These are phyloP conservation scores for Sander lucioperca DNA, from an alignment of 2,113 vertebrate species.

Conservation along the genomic window DNA sequence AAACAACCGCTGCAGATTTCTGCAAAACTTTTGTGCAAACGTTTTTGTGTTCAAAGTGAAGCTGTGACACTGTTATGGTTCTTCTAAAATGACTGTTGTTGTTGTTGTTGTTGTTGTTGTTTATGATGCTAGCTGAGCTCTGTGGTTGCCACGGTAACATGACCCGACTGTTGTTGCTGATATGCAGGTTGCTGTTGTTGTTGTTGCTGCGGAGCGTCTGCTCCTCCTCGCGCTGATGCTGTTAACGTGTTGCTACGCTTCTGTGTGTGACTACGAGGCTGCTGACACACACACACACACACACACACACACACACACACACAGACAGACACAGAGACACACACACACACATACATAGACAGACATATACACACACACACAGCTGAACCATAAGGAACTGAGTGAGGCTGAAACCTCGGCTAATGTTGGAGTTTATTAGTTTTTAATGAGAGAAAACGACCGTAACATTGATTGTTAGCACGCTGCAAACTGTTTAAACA, in stretches of 20 bases:
- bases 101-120: conserved; percentile 1
- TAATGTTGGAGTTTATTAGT: too few species aligned
- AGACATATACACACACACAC: neutral
- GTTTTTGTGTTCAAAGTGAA: conserved; percentile 17
- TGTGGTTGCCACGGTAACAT: conserved; percentile 63
- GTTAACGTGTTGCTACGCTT: conserved; percentile 59
- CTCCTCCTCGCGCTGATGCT: conserved; percentile 47
- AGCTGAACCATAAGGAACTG: conserved; percentile 29
- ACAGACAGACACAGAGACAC: too few species aligned
- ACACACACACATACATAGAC: too few species aligned
- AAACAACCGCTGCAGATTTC: neutral
- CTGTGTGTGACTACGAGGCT: conserved; percentile 47
- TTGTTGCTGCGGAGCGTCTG: conserved; percentile 30
- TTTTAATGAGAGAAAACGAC: neutral
- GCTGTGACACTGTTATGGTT: neutral
- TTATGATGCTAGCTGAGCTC: conserved; percentile 50
- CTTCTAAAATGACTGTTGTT: conserved; percentile 27
- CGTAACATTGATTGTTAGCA: neutral
- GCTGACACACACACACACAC: conserved; percentile 14
- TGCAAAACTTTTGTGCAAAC: neutral
- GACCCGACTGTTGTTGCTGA: conserved; percentile 67
- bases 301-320: neutral
- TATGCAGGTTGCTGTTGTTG: conserved; percentile 44
- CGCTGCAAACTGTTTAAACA: neutral
- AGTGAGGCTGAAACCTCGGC: conserved; percentile 16